Base-by-base conservation (phyloP, 1,140 invertebrate species). In the Aphelinus certus region DNA sequence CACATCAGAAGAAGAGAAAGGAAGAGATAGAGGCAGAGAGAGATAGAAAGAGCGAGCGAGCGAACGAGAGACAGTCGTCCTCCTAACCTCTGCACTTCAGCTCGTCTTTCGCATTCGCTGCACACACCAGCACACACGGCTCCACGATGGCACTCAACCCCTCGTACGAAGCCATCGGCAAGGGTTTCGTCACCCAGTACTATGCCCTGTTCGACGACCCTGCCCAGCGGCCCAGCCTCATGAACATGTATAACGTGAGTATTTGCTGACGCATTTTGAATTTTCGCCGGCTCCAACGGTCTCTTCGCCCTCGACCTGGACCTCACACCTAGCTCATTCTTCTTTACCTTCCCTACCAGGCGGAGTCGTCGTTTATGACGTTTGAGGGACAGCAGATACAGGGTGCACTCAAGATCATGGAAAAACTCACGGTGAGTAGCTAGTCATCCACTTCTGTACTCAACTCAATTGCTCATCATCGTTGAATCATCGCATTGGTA, bases 191-290 rank as follows among this genome's bases (percentile, higher is more conserved):
- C 53, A 93, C 95, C 79, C 95, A 97, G 89, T 98, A 97, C 89
- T 98, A 98, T 87, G 90, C 90, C 53, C 83, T 96, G 78, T 97
- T 98, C 84, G 96, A 98, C 87, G 95, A 97, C 90, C 93, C 93
- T 78, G 88, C 88, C 74, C 93, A 94, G 81, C 91, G 96, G 84
- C 89, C 91, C 80, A 94, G 92, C 87, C 91, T 98, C 82, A 92
- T 92, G 68, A 95, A 94, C 87, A 94, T 98, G 90, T 98, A 97
- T 87, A 96, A 96, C 89, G 96, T 97, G 89, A 95, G 95, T 93
- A 76, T 42, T 62, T 64, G 63, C 42, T 76, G 7, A 10, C 3
- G n/a, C 56, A 10, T 63, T 49, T 3, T 42, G 26, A 67, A 9
- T 73, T 53, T 68, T 7, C 58, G 58, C 26, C 7, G 26, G n/a